Conservation (phyloP, 2,888 invertebrate species). For the Nemoura dubitans region DNA sequence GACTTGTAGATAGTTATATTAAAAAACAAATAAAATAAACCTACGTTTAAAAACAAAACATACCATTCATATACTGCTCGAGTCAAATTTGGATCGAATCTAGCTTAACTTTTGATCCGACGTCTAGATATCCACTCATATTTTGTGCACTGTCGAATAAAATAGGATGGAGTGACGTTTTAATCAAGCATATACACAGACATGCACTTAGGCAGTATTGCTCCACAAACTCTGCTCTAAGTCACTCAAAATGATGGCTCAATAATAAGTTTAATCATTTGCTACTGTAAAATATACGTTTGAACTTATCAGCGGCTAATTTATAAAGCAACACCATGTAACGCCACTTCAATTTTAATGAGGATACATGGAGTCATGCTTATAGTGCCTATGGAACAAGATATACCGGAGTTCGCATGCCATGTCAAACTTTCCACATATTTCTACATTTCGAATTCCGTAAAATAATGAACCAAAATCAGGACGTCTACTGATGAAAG, state of each 20-base stretch:
- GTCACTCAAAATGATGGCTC: slow-evolving; percentile 29
- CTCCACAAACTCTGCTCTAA: background rate
- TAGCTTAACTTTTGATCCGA: background rate
- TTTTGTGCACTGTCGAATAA: background rate
- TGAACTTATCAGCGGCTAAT: background rate
- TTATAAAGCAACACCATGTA: background rate
- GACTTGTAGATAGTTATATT: background rate
- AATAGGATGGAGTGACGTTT: background rate
- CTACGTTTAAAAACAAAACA: background rate
- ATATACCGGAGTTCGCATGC: background rate
- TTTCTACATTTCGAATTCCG: too few species aligned
- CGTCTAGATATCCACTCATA: background rate
- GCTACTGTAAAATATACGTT: slow-evolving; percentile 2
- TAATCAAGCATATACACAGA: slow-evolving; percentile 8
- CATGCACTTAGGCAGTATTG: background rate
- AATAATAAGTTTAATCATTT: background rate
- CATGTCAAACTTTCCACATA: background rate
- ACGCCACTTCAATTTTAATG: slow-evolving; percentile 2
- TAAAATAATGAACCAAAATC: too few species aligned
- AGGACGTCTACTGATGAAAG: background rate
- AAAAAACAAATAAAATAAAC: background rate
- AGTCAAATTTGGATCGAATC: background rate
- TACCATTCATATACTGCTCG: too few species aligned
- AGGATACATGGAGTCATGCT: background rate
- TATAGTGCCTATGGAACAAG: background rate